phyloP scores from a whole-genome alignment of 2,888 invertebrate species.

The Tholera decimalis region DNA sequence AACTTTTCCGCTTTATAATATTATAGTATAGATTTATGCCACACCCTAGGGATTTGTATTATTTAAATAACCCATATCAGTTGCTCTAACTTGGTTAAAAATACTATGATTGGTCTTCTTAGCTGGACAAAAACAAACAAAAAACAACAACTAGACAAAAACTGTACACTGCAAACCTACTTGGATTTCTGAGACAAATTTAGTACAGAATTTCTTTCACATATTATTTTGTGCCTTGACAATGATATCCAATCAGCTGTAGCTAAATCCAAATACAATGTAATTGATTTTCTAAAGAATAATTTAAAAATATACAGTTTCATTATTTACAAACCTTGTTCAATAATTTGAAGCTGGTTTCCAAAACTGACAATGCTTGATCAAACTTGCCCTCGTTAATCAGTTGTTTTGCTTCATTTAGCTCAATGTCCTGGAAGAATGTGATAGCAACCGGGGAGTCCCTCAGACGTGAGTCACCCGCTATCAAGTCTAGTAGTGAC shows the following conservation, averaged over 20 bases:
- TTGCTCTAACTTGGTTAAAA: background rate
- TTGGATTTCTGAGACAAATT: too few species aligned
- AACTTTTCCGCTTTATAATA: too few species aligned
- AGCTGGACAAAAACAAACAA: background rate
- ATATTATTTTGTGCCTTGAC: too few species aligned
- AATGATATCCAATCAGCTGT: background rate
- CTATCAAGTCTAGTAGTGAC: conserved; percentile 91
- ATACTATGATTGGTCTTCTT: background rate
- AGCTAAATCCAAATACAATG: conserved; percentile 4
- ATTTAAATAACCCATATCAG: background rate
- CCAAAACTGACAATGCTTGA: conserved; percentile 92
- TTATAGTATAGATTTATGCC: too few species aligned
- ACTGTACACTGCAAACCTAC: too few species aligned
- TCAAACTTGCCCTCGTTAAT: conserved; percentile 92
- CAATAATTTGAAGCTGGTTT: conserved; percentile 93
- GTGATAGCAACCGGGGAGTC: conserved; percentile 90
- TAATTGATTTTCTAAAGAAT: too few species aligned
- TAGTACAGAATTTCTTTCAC: too few species aligned
- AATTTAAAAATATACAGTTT: too few species aligned
- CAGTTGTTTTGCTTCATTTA: conserved; percentile 91
- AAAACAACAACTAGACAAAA: background rate
- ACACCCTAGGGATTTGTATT: conserved; percentile 1
- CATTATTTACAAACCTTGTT: conserved; percentile 80
- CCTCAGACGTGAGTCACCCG: conserved; percentile 90
- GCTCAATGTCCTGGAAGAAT: conserved; percentile 93